These are phyloP conservation scores for Anagyrus pseudococci DNA, from an alignment of 2,888 invertebrate genomes.

Conservation along the genomic window DNA sequence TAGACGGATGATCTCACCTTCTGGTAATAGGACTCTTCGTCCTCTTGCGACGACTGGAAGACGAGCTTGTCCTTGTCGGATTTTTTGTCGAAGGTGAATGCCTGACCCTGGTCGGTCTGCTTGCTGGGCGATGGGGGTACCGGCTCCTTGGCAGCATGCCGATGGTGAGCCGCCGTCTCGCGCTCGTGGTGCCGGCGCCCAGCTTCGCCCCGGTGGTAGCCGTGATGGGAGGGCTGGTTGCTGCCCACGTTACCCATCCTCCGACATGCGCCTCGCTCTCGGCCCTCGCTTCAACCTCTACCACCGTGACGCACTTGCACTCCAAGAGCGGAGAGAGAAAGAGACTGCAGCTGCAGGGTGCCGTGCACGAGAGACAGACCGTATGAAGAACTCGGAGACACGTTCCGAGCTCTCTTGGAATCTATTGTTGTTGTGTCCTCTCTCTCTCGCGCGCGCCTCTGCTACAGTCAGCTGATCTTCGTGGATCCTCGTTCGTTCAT, in stretches of 20 bases:
- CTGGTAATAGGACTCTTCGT: conserved; percentile 81
- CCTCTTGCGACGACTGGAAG: conserved; percentile 75
- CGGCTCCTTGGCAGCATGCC: conserved; percentile 44
- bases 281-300: no score
- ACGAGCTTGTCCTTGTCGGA: conserved; percentile 69
- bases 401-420: no score
- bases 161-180: conserved; percentile 31
- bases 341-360: no score
- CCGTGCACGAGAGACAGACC: no score
- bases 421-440: no score
- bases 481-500: no score
- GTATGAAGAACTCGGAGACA: no score
- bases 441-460: no score
- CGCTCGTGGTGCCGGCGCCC: conserved; percentile 70
- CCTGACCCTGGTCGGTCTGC: conserved; percentile 75
- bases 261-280: no score
- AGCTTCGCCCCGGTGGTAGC: conserved; percentile 46
- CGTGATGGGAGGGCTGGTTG: conserved; percentile 64
- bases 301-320: no score
- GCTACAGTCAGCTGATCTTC: no score
- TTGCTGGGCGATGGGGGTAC: conserved; percentile 69
- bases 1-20: conserved; percentile 64
- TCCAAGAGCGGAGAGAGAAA: no score
- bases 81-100: conserved; percentile 86
- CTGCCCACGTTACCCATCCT: conserved; percentile 83